phyloP scores from a whole-genome alignment of 2,888 invertebrate genomes.

The Entomobrya multifasciata region DNA sequence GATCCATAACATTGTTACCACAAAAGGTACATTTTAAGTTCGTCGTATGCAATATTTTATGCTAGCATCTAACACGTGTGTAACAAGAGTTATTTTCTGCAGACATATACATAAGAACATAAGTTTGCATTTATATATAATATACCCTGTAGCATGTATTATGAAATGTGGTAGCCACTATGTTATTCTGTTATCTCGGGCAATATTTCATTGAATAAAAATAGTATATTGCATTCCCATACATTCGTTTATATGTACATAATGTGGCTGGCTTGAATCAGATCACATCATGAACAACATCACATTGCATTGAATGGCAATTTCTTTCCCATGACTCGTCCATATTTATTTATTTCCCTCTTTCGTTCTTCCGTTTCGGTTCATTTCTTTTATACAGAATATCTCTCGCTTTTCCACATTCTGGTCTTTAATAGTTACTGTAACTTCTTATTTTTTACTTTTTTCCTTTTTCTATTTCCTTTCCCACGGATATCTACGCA shows the following conservation, averaged over 20 bases:
- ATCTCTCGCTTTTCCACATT: slow-evolving; percentile 43
- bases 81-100: too few species aligned
- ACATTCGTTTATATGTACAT: slow-evolving; percentile 19
- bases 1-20: slow-evolving; percentile 14
- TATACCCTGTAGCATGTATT: too few species aligned
- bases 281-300: slow-evolving; percentile 57
- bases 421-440: slow-evolving; percentile 18
- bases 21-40: slow-evolving; percentile 30
- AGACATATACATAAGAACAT: too few species aligned
- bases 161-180: too few species aligned
- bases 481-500: slow-evolving; percentile 22
- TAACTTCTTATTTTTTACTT: slow-evolving; percentile 27
- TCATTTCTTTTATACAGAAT: slow-evolving; percentile 65
- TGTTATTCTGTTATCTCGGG: slow-evolving; percentile 59
- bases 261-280: slow-evolving; percentile 41
- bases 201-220: slow-evolving; percentile 67
- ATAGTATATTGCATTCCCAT: slow-evolving; percentile 32
- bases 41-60: slow-evolving; percentile 37
- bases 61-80: too few species aligned
- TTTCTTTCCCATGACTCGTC: slow-evolving; percentile 63
- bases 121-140: too few species aligned
- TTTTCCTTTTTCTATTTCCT: slow-evolving; percentile 16
- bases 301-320: slow-evolving; percentile 54
- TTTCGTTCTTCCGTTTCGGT: slow-evolving; percentile 66
- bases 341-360: slow-evolving; percentile 52